These are phyloP conservation scores for Coendou prehensilis DNA, from an alignment of 2,797 vertebrate genomes.

Conservation along the genomic window DNA sequence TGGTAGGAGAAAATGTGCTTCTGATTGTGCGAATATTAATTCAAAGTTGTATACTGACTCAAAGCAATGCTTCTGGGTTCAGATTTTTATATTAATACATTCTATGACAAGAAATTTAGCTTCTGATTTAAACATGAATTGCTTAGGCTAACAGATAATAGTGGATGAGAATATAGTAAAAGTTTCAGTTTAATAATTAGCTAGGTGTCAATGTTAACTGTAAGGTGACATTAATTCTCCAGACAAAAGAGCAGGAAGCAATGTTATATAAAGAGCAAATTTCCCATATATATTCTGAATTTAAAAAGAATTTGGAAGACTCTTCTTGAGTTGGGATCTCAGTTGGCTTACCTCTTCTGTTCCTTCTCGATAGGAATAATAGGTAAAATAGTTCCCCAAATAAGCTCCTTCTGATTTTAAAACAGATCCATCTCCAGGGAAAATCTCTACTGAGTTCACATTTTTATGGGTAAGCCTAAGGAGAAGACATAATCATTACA, in stretches of 20 bases:
- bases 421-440: conserved; percentile 94
- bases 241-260: neutral
- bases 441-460: conserved; percentile 91
- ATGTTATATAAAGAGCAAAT: conserved; percentile 23
- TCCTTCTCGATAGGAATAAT: conserved; percentile 86
- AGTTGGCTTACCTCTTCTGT: conserved; percentile 88
- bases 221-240: conserved; percentile 45
- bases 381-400: conserved; percentile 92
- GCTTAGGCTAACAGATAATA: conserved; percentile 1
- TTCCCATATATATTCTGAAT: neutral
- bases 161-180: conserved; percentile 31
- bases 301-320: neutral
- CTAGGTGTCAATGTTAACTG: neutral
- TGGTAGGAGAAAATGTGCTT: conserved; percentile 7
- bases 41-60: conserved; percentile 9
- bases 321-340: neutral
- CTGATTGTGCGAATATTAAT: conserved; percentile 48
- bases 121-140: conserved; percentile 66
- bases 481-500: conserved; percentile 63
- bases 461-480: conserved; percentile 91
- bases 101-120: conserved; percentile 55
- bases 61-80: conserved; percentile 54
- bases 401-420: conserved; percentile 93
- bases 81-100: conserved; percentile 21
- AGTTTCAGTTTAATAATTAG: conserved; percentile 14